Evolutionary conservation across 1,140 invertebrate genomes (phyloP).

Genomic region (Cyphomyrmex costatus): DNA sequence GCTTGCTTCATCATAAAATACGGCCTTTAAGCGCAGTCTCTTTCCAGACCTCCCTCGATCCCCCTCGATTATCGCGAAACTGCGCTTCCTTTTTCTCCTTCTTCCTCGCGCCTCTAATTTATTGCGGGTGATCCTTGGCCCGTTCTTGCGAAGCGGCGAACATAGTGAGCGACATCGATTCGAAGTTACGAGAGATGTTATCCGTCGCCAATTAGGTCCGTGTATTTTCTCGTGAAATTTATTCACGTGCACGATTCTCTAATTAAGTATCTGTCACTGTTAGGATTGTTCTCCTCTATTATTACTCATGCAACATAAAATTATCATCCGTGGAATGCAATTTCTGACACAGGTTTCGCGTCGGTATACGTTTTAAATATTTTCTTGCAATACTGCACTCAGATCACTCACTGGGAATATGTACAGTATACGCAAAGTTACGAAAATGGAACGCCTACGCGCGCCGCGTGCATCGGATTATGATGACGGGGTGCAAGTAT

Average conservation of each 20-base stretch:
- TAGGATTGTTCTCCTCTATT: neutral
- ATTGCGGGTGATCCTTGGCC: constrained; percentile 8
- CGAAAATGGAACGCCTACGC: constrained; percentile 48
- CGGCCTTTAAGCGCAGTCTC: constrained; percentile 4
- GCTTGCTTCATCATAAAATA: constrained; percentile 50
- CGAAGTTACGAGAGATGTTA: constrained; percentile 4
- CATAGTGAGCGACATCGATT: neutral
- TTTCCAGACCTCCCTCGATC: constrained; percentile 19
- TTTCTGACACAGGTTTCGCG: neutral
- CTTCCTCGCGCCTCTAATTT: constrained; percentile 38
- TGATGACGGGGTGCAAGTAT: constrained; percentile 31
- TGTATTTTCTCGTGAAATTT: constrained; percentile 5
- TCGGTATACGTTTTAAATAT: constrained; percentile 16
- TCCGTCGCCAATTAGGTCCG: neutral
- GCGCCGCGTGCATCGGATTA: constrained; percentile 52
- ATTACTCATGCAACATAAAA: neutral
- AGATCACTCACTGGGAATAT: no score
- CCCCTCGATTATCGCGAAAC: constrained; percentile 52
- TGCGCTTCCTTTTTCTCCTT: neutral
- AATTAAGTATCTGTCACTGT: neutral
- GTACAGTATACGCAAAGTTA: constrained; percentile 2
- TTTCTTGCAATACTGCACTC: neutral
- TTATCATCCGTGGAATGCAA: neutral
- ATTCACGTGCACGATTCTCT: neutral
- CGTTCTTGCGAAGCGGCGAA: neutral